Percentiles rank a stretch among this genome's conserved stretches.
phyloP scores from a whole-genome alignment of 2,888 invertebrate genomes.

The Eutolmus rufibarbis region DNA sequence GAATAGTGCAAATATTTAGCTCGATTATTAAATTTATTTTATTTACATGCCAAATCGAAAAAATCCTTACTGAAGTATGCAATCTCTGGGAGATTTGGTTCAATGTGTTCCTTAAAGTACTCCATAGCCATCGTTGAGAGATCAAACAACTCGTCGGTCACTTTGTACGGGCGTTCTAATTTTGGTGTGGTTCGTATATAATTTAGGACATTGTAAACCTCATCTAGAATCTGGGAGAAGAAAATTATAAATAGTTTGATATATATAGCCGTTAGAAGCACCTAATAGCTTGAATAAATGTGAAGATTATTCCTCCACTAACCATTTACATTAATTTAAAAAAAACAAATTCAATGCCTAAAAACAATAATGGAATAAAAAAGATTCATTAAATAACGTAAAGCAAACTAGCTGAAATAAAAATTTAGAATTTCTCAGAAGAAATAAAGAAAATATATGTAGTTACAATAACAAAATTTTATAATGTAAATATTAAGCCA shows the following conservation, averaged over 20 bases:
- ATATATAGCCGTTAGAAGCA: background rate
- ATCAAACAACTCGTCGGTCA: slow-evolving; percentile 93
- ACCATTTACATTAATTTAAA: background rate
- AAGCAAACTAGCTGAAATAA: no score
- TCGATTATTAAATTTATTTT: background rate
- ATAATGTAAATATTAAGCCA: no score
- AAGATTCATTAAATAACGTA: no score
- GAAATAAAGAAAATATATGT: background rate
- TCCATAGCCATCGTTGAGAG: slow-evolving; percentile 98
- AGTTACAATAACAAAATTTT: no score
- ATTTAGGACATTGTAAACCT: slow-evolving; percentile 84
- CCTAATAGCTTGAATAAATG: no score
- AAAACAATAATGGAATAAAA: background rate
- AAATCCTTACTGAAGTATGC: slow-evolving; percentile 87
- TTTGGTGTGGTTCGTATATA: slow-evolving; percentile 84
- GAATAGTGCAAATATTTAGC: background rate
- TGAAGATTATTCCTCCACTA: no score
- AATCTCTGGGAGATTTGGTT: slow-evolving; percentile 86
- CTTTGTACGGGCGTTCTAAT: slow-evolving; percentile 86
- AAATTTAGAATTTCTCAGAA: background rate
- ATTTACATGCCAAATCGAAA: slow-evolving; percentile 68
- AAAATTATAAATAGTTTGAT: background rate
- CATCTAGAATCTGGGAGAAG: slow-evolving; percentile 80
- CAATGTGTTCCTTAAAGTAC: slow-evolving; percentile 93
- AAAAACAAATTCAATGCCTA: no score